These are phyloP conservation scores for Vannuccia rotundouncinata DNA, from an alignment of 2,888 invertebrate species.

Conservation along the genomic window DNA sequence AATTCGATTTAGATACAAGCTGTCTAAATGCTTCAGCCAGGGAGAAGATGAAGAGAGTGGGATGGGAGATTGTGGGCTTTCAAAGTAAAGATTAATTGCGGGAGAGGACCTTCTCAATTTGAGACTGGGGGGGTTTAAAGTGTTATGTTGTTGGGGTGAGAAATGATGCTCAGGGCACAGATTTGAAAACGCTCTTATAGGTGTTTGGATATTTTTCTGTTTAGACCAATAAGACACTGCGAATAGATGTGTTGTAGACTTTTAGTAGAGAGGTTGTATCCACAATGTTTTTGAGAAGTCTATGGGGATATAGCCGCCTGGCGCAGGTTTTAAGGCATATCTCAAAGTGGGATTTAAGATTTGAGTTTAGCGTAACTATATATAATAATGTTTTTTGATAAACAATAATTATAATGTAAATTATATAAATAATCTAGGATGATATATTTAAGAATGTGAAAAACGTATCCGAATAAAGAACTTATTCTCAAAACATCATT, in stretches of 20 bases:
- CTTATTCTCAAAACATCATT: too few relatives aligned
- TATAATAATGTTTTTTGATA: too few relatives aligned
- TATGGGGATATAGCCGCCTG: background rate
- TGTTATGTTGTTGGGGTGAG: too few relatives aligned
- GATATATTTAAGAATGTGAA: too few relatives aligned
- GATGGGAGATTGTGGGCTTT: background rate
- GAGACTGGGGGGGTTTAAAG: background rate
- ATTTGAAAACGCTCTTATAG: too few relatives aligned
- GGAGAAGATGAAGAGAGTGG: slow-evolving; percentile 20
- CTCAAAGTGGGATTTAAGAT: slow-evolving; percentile 13
- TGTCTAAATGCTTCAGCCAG: background rate
- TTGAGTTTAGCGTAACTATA: background rate
- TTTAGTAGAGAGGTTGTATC: slow-evolving; percentile 5
- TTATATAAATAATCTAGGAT: too few relatives aligned
- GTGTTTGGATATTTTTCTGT: background rate
- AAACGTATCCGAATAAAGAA: too few relatives aligned
- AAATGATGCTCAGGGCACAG: too few relatives aligned
- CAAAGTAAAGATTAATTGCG: background rate
- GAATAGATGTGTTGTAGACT: background rate
- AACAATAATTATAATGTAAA: too few relatives aligned
- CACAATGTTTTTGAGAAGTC: slow-evolving; percentile 14
- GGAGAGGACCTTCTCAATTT: slow-evolving; percentile 4
- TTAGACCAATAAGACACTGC: background rate
- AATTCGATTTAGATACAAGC: background rate
- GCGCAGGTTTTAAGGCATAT: slow-evolving; percentile 2